phyloP scores from a whole-genome alignment of 2,113 vertebrate genomes.

The Heloderma charlesbogerti region DNA sequence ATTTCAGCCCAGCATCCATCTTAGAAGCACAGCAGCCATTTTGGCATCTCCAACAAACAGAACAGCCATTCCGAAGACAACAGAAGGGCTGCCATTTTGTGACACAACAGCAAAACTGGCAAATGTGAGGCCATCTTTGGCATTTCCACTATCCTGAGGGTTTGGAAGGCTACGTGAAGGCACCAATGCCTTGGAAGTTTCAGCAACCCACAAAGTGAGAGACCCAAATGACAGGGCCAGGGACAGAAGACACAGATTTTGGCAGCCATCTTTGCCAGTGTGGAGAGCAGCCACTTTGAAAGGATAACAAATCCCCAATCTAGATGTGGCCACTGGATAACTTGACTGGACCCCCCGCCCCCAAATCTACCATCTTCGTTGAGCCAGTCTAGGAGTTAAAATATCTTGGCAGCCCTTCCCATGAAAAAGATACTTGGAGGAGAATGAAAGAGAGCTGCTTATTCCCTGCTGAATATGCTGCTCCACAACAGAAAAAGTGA shows the following conservation, averaged over 20 bases:
- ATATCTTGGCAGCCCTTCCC: neutral
- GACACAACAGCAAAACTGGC: neutral
- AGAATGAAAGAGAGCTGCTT: neutral
- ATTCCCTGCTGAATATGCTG: neutral
- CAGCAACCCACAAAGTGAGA: too few species aligned
- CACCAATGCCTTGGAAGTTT: neutral
- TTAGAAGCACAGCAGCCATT: neutral
- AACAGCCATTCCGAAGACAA: neutral
- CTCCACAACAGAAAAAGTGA: neutral
- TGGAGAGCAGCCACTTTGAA: neutral
- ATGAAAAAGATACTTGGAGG: neutral
- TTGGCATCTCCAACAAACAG: neutral
- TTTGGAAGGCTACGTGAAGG: neutral
- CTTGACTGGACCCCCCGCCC: too few species aligned
- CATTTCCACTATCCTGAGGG: neutral
- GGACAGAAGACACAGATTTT: neutral
- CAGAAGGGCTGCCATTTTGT: neutral
- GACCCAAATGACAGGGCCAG: neutral
- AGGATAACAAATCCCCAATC: too few species aligned
- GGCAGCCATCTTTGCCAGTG: neutral
- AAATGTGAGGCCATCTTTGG: neutral
- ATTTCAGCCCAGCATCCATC: too few species aligned
- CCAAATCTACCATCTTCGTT: neutral
- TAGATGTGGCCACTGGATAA: neutral
- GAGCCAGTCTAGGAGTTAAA: neutral